phyloP scores from a whole-genome alignment of 2,113 vertebrate species.

The Ammodytes marinus region DNA sequence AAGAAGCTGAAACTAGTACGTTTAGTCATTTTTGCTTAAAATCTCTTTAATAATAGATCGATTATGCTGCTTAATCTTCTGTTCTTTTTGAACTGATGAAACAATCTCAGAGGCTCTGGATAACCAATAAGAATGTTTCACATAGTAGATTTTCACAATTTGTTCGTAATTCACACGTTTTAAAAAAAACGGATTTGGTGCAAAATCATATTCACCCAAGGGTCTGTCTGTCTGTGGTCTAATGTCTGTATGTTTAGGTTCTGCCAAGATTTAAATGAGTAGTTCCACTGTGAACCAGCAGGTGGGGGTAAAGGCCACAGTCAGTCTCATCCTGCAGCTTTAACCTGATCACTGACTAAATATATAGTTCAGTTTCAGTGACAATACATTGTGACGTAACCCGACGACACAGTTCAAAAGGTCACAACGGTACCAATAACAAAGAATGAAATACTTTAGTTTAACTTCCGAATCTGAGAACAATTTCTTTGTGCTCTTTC shows the following conservation, averaged over 20 bases:
- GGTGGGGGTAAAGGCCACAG: slow-evolving; percentile 54
- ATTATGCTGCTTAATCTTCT: neutral
- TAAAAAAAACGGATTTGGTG: neutral
- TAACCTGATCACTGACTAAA: neutral
- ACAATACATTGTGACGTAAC: neutral
- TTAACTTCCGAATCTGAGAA: neutral
- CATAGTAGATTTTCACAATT: neutral
- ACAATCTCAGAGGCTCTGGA: neutral
- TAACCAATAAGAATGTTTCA: neutral
- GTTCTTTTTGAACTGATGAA: neutral
- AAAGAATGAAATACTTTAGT: neutral
- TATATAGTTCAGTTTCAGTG: slow-evolving; percentile 1
- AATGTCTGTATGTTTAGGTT: neutral
- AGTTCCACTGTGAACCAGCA: slow-evolving; percentile 54
- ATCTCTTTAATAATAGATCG: neutral
- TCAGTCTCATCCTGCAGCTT: slow-evolving; percentile 4
- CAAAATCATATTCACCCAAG: too few relatives aligned
- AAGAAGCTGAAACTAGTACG: neutral
- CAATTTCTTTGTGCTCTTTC: neutral
- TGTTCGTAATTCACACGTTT: neutral
- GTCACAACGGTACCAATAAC: neutral
- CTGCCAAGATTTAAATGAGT: neutral
- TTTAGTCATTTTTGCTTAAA: neutral
- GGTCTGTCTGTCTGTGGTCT: slow-evolving; percentile 33
- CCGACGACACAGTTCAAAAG: neutral